Evolutionary conservation across 2,888 invertebrate genomes (phyloP).

Genomic region (Gortyna flavago): DNA sequence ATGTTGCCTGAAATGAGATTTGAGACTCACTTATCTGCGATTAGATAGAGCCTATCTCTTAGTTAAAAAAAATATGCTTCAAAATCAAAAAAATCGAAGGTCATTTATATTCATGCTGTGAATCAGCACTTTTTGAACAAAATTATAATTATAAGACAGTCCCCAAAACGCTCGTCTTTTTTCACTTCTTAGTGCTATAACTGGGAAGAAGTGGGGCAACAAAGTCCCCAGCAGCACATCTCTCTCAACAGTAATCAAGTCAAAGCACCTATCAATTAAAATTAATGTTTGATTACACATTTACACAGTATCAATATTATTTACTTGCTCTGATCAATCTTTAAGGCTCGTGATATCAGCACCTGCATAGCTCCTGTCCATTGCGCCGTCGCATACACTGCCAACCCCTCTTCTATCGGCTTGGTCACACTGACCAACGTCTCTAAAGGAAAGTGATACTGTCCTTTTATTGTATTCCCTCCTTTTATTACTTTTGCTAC

Average conservation of each 20-base stretch:
- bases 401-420: constrained; percentile 92
- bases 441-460: constrained; percentile 93
- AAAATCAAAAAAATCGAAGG: neutral
- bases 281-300: neutral
- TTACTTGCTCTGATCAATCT: constrained; percentile 88
- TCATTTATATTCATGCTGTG: neutral
- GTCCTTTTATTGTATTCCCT: constrained; percentile 81
- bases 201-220: neutral
- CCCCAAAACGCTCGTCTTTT: too few relatives aligned
- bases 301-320: neutral
- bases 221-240: neutral
- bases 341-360: constrained; percentile 86
- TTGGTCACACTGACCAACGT: constrained; percentile 89
- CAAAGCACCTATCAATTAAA: neutral
- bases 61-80: neutral
- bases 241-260: neutral
- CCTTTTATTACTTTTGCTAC: constrained; percentile 75
- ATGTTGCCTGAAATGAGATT: neutral
- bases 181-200: neutral
- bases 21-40: neutral
- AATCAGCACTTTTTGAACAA: too few relatives aligned
- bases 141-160: too few relatives aligned
- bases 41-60: neutral
- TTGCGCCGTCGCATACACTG: constrained; percentile 90
- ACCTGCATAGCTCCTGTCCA: constrained; percentile 88